These are phyloP conservation scores for Morpho helenor DNA, from an alignment of 2,888 invertebrate genomes.

Conservation along the genomic window DNA sequence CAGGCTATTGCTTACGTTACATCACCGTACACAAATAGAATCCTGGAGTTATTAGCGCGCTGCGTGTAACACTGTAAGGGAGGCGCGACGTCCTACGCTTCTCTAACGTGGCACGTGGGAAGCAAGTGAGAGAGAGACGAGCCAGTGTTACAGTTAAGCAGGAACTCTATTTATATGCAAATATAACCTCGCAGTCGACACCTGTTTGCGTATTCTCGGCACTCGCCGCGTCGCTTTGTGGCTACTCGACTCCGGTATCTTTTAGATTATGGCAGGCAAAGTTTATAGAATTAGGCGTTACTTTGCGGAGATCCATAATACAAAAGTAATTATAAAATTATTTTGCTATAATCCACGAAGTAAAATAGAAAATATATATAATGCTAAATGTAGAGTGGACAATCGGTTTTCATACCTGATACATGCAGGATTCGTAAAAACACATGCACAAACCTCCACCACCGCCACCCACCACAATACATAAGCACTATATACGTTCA, in stretches of 20 bases:
- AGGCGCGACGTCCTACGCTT: constrained; percentile 60
- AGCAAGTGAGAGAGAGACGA: constrained; percentile 68
- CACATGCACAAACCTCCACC: too few species aligned
- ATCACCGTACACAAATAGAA: constrained; percentile 73
- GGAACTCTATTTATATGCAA: constrained; percentile 80
- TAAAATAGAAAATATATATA: too few species aligned
- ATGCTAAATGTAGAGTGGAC: too few species aligned
- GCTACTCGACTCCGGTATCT: constrained; percentile 68
- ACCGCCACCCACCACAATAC: too few species aligned
- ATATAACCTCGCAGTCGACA: constrained; percentile 77
- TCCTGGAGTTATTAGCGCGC: constrained; percentile 61
- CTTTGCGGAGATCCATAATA: too few species aligned
- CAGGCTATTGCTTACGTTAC: constrained; percentile 58
- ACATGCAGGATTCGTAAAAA: too few species aligned
- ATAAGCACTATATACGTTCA: too few species aligned
- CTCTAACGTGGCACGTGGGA: constrained; percentile 50
- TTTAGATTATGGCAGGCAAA: constrained; percentile 47
- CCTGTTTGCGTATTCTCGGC: constrained; percentile 78
- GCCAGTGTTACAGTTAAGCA: constrained; percentile 76
- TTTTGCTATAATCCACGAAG: too few species aligned
- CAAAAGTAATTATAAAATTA: too few species aligned
- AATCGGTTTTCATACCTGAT: too few species aligned
- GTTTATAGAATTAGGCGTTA: too few species aligned
- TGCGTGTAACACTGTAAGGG: constrained; percentile 49
- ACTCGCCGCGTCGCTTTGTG: constrained; percentile 64